phyloP scores from a whole-genome alignment of 2,113 vertebrate genomes.

The Gila orcuttii region DNA sequence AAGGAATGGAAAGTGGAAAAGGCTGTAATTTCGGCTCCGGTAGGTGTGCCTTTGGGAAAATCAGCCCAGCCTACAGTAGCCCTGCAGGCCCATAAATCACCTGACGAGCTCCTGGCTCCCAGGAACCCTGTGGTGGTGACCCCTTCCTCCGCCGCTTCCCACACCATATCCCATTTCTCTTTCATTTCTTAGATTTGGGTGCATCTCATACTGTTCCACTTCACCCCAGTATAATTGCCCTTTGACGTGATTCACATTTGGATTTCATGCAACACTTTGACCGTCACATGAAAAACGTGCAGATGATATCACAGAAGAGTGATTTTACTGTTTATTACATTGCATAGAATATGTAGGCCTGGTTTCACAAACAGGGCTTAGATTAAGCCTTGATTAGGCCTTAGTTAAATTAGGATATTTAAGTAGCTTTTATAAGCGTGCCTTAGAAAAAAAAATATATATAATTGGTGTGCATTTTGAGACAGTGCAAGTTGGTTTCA shows the following conservation, averaged over 20 bases:
- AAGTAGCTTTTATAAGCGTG: too few relatives aligned
- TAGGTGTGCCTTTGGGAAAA: slow-evolving; percentile 70
- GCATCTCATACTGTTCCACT: not conserved
- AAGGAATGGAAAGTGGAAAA: slow-evolving; percentile 14
- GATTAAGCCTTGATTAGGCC: too few relatives aligned
- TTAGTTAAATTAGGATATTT: too few relatives aligned
- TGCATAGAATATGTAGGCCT: not conserved
- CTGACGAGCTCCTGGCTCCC: slow-evolving; percentile 57
- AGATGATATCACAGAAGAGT: not conserved
- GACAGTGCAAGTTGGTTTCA: too few relatives aligned
- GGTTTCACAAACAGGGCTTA: too few relatives aligned
- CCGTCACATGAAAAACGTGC: not conserved
- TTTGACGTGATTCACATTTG: not conserved
- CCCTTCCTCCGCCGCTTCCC: slow-evolving; percentile 33
- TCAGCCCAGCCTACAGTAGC: slow-evolving; percentile 63
- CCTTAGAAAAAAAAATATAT: too few relatives aligned
- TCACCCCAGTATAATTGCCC: not conserved
- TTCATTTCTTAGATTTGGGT: not conserved
- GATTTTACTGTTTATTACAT: not conserved
- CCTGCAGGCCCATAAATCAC: slow-evolving; percentile 71
- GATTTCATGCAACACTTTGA: not conserved
- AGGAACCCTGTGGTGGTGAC: slow-evolving; percentile 63
- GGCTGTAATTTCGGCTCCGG: slow-evolving; percentile 66
- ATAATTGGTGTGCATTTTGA: too few relatives aligned
- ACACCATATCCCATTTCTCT: slow-evolving; percentile 11